Base-by-base conservation (phyloP, 2,797 vertebrate genomes). In the Enteromius radiatus region DNA sequence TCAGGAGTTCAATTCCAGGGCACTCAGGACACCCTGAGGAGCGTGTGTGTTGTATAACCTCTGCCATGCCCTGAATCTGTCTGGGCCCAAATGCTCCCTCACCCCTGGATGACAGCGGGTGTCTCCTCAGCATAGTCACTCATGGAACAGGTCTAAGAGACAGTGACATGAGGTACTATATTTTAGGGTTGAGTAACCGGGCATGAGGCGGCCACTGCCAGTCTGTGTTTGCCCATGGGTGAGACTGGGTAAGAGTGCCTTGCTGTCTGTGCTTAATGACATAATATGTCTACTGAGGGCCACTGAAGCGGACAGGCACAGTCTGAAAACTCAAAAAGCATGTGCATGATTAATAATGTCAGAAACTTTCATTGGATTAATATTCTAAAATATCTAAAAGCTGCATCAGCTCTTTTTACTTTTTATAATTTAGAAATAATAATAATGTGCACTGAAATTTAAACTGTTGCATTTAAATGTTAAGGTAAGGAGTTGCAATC, bases 131-230 rank as follows among this genome's bases (percentile, higher is more conserved):
- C 78, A 63, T 63, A 80, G 38, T 31, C 14, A 61, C 75, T 84
- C 82, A 64, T 31, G 79, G 61, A 75, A 80, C 19, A 23, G 49
- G 74, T 63, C 78, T 85, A 83, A 86, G 77, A 67, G 73, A 76
- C 54, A 69, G 69, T 82, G 85, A 88, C 88, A 85, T 17, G 47
- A 49, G 71, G n/a, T 76, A 85, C 82, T 78, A 28, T 67, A 79
- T 87, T 84, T 88, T 52, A 54, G 67, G 59, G 83, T 59, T 84
- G 80, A 88, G 68, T 86, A 85, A 84, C 85, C 81, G 47, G 83
- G 36, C 61, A 82, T 75, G 59, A 54, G 63, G 61, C 31, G 26
- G 63, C 74, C 81, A 45, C 74, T 83, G 74, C 73, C 73, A 77
- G 19, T 59, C 28, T 63, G 28, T 77, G 81, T 76, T 76, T 77